Conservation (phyloP, 2,797 vertebrate genomes). For the Gorsachius magnificus region DNA sequence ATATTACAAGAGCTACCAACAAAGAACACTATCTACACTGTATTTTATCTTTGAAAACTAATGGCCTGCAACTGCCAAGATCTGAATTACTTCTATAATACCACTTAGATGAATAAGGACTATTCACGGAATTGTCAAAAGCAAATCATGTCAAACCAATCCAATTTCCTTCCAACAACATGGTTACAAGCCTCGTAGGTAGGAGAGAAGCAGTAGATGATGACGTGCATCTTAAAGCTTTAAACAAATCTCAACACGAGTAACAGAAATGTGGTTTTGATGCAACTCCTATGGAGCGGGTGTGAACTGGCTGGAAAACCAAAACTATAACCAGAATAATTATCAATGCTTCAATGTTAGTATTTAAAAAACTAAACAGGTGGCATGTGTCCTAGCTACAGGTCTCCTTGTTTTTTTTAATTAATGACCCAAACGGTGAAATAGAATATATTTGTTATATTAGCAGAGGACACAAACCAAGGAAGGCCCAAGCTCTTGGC, state of each 20-base stretch:
- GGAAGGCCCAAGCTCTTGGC: not conserved
- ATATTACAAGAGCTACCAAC: not conserved
- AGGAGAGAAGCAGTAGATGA: not conserved
- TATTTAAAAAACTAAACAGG: not conserved
- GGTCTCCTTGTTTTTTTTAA: not conserved
- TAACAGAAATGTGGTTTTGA: not conserved
- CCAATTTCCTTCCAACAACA: not conserved
- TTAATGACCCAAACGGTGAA: not conserved
- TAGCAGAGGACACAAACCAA: not conserved
- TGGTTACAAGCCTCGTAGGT: not conserved
- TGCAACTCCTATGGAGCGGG: not conserved
- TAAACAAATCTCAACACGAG: not conserved
- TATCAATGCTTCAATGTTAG: not conserved
- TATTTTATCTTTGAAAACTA: not conserved
- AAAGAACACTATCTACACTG: not conserved
- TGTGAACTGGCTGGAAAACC: not conserved
- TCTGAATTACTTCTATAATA: not conserved
- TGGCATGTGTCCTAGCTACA: not conserved
- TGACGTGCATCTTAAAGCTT: not conserved
- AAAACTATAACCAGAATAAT: not conserved
- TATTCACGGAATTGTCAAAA: not conserved
- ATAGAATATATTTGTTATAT: fast-evolving
- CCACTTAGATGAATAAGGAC: not conserved
- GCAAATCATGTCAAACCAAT: not conserved
- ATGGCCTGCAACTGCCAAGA: not conserved